Evolutionary conservation across 2,888 invertebrate species (phyloP).

Genomic region (Masnerella sp.): DNA sequence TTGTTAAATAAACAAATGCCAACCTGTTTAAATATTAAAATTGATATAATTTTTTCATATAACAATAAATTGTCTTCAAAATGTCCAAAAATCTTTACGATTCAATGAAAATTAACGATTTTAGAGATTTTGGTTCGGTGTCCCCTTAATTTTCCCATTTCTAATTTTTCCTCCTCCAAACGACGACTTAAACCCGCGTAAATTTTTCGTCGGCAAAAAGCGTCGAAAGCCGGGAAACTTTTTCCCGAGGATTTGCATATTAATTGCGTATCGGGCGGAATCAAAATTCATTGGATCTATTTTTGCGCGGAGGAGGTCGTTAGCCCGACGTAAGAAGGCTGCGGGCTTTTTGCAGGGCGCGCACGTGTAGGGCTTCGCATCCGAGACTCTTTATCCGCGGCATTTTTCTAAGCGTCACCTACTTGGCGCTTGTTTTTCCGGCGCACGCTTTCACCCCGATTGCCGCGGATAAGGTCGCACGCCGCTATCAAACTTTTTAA

Average conservation of each 20-base stretch:
- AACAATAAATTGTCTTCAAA: too few species aligned
- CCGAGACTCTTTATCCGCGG: constrained; percentile 43
- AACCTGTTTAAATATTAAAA: too few species aligned
- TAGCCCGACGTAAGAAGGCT: constrained; percentile 59
- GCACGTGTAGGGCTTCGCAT: constrained; percentile 59
- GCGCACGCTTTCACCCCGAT: constrained; percentile 53
- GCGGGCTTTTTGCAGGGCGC: constrained; percentile 56
- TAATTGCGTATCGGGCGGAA: constrained; percentile 31
- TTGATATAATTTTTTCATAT: too few species aligned
- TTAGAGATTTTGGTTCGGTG: too few species aligned
- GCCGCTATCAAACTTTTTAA: constrained; percentile 52
- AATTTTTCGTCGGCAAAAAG: not conserved
- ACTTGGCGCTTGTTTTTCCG: constrained; percentile 52
- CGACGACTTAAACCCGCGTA: too few species aligned
- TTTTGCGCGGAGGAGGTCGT: constrained; percentile 51
- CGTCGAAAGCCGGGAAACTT: not conserved
- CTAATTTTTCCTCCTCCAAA: too few species aligned
- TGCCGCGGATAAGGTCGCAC: constrained; percentile 42
- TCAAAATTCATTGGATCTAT: constrained; percentile 42
- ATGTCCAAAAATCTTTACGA: too few species aligned
- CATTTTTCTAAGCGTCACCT: constrained; percentile 57
- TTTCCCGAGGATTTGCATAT: constrained; percentile 11
- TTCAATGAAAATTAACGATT: too few species aligned
- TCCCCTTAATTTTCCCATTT: too few species aligned
- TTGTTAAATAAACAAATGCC: too few species aligned